Evolutionary conservation across 2,113 vertebrate genomes (phyloP).

Genomic region (Camelus bactrianus): DNA sequence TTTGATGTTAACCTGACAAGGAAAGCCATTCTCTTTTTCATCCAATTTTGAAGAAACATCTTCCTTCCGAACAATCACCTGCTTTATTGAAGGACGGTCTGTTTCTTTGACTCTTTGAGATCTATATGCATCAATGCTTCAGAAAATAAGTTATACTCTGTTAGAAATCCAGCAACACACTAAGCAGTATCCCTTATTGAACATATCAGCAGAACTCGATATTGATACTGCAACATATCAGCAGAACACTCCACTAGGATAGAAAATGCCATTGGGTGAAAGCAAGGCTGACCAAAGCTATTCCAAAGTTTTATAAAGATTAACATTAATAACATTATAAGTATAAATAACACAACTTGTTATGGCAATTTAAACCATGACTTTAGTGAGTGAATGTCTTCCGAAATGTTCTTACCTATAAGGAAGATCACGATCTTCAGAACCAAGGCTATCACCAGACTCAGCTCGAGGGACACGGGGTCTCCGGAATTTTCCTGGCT

Average conservation of each 20-base stretch:
- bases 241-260: background rate
- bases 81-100: conserved; percentile 92
- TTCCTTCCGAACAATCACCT: conserved; percentile 95
- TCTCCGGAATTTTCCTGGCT: conserved; percentile 90
- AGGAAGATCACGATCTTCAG: conserved; percentile 91
- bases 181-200: background rate
- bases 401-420: conserved; percentile 91
- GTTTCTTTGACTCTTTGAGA: conserved; percentile 95
- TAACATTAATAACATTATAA: background rate
- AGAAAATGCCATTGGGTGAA: background rate
- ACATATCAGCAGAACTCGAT: background rate
- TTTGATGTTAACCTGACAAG: conserved; percentile 90
- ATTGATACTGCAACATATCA: background rate
- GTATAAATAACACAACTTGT: background rate
- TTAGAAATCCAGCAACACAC: background rate
- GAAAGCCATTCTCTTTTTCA: conserved; percentile 83
- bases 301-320: background rate
- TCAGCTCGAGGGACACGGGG: conserved; percentile 84
- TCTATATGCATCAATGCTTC: conserved; percentile 95
- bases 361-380: background rate
- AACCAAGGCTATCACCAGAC: conserved; percentile 89
- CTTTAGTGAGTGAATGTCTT: background rate
- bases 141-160: conserved; percentile 48
- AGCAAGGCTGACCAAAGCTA: background rate
- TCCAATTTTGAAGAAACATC: conserved; percentile 90